Conservation (phyloP, 1,140 invertebrate genomes). For the Drosophila ananassae region DNA sequence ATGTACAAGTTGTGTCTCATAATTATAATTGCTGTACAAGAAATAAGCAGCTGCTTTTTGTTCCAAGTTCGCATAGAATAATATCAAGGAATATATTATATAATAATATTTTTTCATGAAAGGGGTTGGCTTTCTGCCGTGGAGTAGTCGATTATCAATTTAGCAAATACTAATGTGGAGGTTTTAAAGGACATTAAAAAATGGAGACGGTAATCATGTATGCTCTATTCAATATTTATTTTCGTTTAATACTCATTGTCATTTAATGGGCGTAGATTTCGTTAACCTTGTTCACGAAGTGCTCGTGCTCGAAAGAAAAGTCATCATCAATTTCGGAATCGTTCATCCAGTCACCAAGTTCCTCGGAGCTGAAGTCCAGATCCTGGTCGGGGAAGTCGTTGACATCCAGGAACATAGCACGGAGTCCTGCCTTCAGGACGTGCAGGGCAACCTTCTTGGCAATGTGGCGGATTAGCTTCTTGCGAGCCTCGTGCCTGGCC, state of each 20-base stretch:
- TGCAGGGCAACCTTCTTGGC: background rate
- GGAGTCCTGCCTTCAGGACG: background rate
- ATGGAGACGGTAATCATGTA: background rate
- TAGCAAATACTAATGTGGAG: too few species aligned
- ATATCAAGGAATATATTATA: too few species aligned
- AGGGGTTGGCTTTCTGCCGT: too few species aligned
- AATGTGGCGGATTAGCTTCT: background rate
- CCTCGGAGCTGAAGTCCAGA: constrained; percentile 1
- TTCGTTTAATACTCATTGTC: background rate
- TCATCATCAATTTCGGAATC: background rate
- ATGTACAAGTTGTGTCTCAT: background rate
- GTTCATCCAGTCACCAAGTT: background rate
- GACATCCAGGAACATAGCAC: background rate
- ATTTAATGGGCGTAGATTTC: background rate
- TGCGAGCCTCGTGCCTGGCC: background rate
- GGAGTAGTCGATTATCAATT: too few species aligned
- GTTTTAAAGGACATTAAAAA: background rate
- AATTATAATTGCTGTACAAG: background rate
- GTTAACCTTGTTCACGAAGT: background rate
- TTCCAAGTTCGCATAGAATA: background rate
- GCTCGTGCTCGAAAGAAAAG: too few species aligned
- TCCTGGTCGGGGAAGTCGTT: background rate
- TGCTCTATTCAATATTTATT: background rate
- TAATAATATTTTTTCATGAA: too few species aligned
- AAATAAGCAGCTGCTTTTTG: background rate